Percentiles rank a stretch among this genome's conserved stretches.
Evolutionary conservation across 2,113 vertebrate species (phyloP).

Genomic region (Mastomys natalensis): DNA sequence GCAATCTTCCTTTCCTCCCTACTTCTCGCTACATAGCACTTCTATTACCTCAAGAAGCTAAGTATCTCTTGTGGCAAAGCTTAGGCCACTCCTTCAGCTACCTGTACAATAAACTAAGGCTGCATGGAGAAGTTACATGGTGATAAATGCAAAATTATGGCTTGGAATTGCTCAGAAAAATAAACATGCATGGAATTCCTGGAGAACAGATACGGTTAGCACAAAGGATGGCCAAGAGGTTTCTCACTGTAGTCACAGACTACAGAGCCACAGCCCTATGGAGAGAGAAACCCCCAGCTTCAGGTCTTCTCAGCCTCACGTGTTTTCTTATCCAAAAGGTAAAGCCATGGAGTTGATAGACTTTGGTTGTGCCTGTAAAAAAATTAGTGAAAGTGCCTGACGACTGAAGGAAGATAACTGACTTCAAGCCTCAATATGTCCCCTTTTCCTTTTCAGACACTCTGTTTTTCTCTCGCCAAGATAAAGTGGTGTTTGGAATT

Average conservation of each 20-base stretch:
- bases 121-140: background rate
- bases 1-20: background rate
- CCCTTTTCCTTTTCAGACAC: constrained; percentile 33
- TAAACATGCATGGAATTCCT: background rate
- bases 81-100: background rate
- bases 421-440: constrained; percentile 67
- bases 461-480: constrained; percentile 55
- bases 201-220: background rate
- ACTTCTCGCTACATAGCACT: background rate
- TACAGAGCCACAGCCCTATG: background rate
- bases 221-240: background rate
- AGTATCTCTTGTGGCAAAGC: background rate
- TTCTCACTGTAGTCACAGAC: fast-evolving
- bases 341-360: background rate
- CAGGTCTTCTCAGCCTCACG: background rate
- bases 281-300: background rate
- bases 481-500: constrained; percentile 64
- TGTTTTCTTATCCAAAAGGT: background rate
- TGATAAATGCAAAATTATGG: background rate
- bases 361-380: constrained; percentile 56
- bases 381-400: constrained; percentile 1
- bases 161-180: background rate
- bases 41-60: background rate
- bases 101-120: background rate
- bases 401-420: background rate